Evolutionary conservation across 2,113 vertebrate species (phyloP), one percentile per base, ranked within the genome.

Genomic region (Boulengeromyrus knoepffleri): DNA sequence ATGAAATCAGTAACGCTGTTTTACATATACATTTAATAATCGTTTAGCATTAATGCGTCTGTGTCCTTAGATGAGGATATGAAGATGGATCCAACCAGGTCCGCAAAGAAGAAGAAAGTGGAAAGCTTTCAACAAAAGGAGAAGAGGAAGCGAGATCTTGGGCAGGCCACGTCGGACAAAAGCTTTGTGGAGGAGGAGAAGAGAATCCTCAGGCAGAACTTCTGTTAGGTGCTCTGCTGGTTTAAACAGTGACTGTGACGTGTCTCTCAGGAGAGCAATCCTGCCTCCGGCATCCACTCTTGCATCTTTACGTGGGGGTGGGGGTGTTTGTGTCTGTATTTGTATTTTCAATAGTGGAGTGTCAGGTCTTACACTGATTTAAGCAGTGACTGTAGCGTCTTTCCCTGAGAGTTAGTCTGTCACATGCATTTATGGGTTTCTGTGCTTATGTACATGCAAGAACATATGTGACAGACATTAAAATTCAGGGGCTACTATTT

Each of bases 121-220:
- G 97, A 98, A 91, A 95, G 95, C 53, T 97, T 97, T 94, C 97
- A 98, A 90, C 95, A 97, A 93, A 96, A 96, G 62, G 98, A 97
- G 92, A 97, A 96, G 94, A 97, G 97, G 92, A 99, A 97, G 94
- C 90, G 96, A 50, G 96, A 97, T 15, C 15, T 96, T 89, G 96
- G 96, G 36, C 96, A 97, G 62, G 96, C 96, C 80, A 97, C 96
- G 0, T 95, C 96, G 13, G 96, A 97, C 91, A 96, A 97, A 93
- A 97, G 92, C 88, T 97, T 97, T 89, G 96, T 97, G 0, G 96
- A 97, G 87, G 96, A 97, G 89, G 96, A 97, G 93, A 97, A 97
- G 92, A 92, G 96, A 89, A 96, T 97, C 92, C 95, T 97, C 46
- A 92, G 96, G 88, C 96, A 97, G 91, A 94, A 92, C 5, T 1